A percentile compares a stretch with the other conserved stretches of the same genome.
Evolutionary conservation across 2,888 invertebrate species (phyloP).

Genomic region (Drosophila mayaguana): DNA sequence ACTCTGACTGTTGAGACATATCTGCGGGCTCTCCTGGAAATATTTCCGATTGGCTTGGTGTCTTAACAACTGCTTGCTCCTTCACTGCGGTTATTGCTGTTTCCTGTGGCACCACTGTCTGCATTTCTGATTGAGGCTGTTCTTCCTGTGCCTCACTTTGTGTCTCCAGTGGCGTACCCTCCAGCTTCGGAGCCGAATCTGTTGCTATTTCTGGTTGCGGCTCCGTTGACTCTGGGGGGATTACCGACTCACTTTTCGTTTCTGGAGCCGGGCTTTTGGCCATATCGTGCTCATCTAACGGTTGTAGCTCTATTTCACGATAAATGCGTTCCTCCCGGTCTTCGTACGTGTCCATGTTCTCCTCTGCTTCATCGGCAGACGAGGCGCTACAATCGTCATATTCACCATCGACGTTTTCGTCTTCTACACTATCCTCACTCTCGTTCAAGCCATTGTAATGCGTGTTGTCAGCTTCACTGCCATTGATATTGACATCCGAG

Average conservation of each 20-base stretch:
- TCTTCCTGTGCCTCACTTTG: not conserved
- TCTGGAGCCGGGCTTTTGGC: constrained; percentile 4
- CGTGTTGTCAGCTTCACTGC: constrained; percentile 30
- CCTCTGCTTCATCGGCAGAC: constrained; percentile 67
- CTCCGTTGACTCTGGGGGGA: not conserved
- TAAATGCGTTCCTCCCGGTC: constrained; percentile 61
- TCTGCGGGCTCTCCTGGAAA: not conserved
- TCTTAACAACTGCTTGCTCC: not conserved
- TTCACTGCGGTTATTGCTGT: not conserved
- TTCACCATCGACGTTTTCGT: constrained; percentile 35
- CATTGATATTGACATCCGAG: constrained; percentile 55
- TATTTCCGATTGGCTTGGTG: not conserved
- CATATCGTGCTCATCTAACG: constrained; percentile 30
- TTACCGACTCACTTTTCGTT: not conserved
- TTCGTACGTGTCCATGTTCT: constrained; percentile 49
- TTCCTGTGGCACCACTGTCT: not conserved
- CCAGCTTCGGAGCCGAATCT: not conserved
- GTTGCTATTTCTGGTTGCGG: not conserved
- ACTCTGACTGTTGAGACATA: not conserved
- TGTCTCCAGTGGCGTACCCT: not conserved
- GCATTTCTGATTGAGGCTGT: not conserved
- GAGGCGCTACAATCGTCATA: constrained; percentile 52
- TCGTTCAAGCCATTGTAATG: constrained; percentile 47
- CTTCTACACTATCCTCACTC: constrained; percentile 35
- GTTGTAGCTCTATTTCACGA: constrained; percentile 66